Base-by-base conservation (phyloP, 2,888 invertebrate genomes). In the Nowickia ferox region DNA sequence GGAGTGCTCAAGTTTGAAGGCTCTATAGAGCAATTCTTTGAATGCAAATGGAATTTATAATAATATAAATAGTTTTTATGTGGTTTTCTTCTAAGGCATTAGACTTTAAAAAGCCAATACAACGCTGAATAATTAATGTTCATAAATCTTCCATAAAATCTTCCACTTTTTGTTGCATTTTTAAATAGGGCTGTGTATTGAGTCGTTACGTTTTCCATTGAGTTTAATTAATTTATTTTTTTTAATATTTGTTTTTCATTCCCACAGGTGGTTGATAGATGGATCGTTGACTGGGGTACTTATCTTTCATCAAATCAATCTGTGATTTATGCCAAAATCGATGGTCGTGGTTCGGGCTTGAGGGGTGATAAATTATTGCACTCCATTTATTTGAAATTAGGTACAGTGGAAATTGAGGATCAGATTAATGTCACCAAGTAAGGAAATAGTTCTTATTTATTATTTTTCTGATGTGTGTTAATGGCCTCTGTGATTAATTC, bases 11-110 rank as follows among this genome's bases (percentile, higher is more conserved):
- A 94, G 86, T 97, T 96, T 0, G 97, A n/a, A 96, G 51, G 94
- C 94, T 66, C 94, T 93, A 91, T 98, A 98, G 42, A 96, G 97
- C 42, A 92, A 90, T 19, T 94, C 91, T 93, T 98, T 98, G 99
- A 1, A 99, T 98, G 92, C 99, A 99, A 88, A 98, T 97, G 0
- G 99, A 97, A 94, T 99, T 98, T 99, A 92, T 0, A 57, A 57
- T 9, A 9, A 19, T 0, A 30, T 65, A 30, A 30, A 9, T 11
- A 30, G 1, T 42, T 66, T 46, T 11, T 6, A 46, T 6, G 0
- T 13, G 13, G 2, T 0, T n/a, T 9, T 48, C n/a, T 22, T 11
- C 2, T 44, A 6, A 30, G 5, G 30, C 30, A 30, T 48, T 48
- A 0, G 0, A 15, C 5, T 48, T 13, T 6, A 30, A 30, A n/a